Base-by-base conservation (phyloP, 2,113 vertebrate genomes). In the Vireo altiloquus region DNA sequence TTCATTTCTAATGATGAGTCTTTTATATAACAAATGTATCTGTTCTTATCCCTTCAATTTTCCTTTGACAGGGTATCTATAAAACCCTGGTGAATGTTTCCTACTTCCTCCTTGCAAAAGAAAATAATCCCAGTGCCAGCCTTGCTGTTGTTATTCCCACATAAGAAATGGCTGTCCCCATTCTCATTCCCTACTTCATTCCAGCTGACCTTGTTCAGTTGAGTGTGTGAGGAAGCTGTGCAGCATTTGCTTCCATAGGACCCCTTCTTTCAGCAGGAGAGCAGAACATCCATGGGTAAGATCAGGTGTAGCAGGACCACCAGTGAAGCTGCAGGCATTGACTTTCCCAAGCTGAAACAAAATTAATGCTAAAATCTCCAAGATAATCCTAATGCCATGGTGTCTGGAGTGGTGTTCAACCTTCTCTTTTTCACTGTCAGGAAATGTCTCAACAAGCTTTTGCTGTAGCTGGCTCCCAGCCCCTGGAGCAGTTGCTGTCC, bases 1-100 rank as follows among this genome's bases (percentile, higher is more conserved):
- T 96, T 95, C 74, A 78, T 98, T 98, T 98, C 95, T 60, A 98
- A 98, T 69, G 23, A 69, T 39, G 80, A 94, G 69, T 92, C 54
- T 72, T 57, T 49, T 75, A 13, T 70, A 24, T 71, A 49, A 72
- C 52, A 76, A 79, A 61, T 1, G 0, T 12, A 39, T 42, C 53
- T 89, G 37, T 33, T 52, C 10, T 84, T 66, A 23, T 10, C 9
- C 21, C 13, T 80, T 60, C 44, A 15, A 44, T 79, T 87, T 66
- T 60, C 7, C 44, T 56, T 40, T 68, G 49, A 74, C 14, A 20
- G 1, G 1, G 56, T n/a, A 40, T 78, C 35, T 92, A 0, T 65
- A 37, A 78, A 86, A 35, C 30, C 8, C 8, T 25, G 33, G 52
- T 35, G 31, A 25, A 37, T 2, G 1, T 30, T 70, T 39, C 18